Base-by-base conservation (phyloP, 2,113 vertebrate species). In the Picathartes gymnocephalus region DNA sequence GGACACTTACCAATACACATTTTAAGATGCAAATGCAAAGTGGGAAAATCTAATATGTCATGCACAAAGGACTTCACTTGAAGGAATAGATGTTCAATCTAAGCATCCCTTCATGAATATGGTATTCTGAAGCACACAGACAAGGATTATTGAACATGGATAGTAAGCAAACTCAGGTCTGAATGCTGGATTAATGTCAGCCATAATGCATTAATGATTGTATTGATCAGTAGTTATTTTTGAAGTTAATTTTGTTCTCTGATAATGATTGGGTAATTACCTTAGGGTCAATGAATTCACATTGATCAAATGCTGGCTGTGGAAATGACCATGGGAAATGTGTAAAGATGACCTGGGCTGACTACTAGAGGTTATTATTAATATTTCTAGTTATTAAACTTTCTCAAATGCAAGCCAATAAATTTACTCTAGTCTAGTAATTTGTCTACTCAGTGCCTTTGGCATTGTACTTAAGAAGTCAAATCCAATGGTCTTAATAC, bases 231-330 rank as follows among this genome's bases (percentile, higher is more conserved):
- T 92, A 51, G n/a, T 78, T 93, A 50, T 50, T 91, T 77, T 33
- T 84, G 53, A 92, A 95, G 81, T 88, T 77, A 35, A 70, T 88
- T 94, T 95, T 84, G 50, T 88, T 96, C 58, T 81, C 79, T 93
- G 58, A 45, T 88, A 89, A 76, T 71, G 47, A 93, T 35, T 87
- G 22, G 15, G 47, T 77, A 86, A 91, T 90, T 82, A 91, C 35
- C 61, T 93, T 53, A 87, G 37, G 51, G 85, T 87, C 70, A 93
- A 85, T 50, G 17, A 89, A 86, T 87, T 82, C 72, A 61, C n/a
- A 90, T 78, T 86, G 85, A 87, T 95, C 82, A 94, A 91, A 70
- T 81, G 9, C 22, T 86, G 90, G 80, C 80, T 77, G 37, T 92
- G 31, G 65, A 91, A 96, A 84, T 91, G 48, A 92, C 62, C 66